phyloP scores from a whole-genome alignment of 2,888 invertebrate genomes.

The Sesamia inferens region DNA sequence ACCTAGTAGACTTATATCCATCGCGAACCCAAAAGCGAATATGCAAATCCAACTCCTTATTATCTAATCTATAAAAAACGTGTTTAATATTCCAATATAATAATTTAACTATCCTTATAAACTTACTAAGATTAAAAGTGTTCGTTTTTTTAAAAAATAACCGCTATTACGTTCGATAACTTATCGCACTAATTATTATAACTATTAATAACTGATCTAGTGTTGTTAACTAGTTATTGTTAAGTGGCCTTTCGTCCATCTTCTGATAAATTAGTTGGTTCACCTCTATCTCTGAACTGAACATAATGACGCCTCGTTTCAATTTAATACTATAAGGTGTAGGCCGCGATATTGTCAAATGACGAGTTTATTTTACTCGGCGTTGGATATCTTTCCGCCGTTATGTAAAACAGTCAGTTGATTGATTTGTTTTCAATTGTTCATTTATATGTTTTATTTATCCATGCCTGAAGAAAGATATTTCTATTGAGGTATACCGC shows the following conservation, averaged over 20 bases:
- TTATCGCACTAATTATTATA: conserved; percentile 77
- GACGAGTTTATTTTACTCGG: conserved; percentile 51
- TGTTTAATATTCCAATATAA: conserved; percentile 59
- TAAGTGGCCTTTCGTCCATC: conserved; percentile 53
- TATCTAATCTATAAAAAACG: conserved; percentile 60
- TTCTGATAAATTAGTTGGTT: conserved; percentile 48
- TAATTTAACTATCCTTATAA: conserved; percentile 60
- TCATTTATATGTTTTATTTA: conserved; percentile 22
- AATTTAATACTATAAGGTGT: conserved; percentile 64
- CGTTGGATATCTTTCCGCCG: conserved; percentile 17
- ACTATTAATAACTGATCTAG: conserved; percentile 76
- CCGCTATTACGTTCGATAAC: conserved; percentile 72
- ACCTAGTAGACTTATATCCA: conserved; percentile 27
- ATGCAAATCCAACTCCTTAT: conserved; percentile 50
- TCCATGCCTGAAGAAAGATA: too few relatives aligned
- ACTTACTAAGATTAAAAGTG: conserved; percentile 64
- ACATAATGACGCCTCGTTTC: conserved; percentile 55
- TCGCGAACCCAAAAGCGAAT: conserved; percentile 46
- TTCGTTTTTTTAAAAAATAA: conserved; percentile 70
- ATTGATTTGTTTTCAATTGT: neutral
- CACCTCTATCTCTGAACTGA: conserved; percentile 32
- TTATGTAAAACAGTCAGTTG: conserved; percentile 41
- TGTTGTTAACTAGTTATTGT: conserved; percentile 77
- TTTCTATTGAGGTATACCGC: neutral
- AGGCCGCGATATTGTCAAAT: conserved; percentile 83